Base-by-base conservation (phyloP, 2,797 vertebrate genomes). In the Myotis vivesi region DNA sequence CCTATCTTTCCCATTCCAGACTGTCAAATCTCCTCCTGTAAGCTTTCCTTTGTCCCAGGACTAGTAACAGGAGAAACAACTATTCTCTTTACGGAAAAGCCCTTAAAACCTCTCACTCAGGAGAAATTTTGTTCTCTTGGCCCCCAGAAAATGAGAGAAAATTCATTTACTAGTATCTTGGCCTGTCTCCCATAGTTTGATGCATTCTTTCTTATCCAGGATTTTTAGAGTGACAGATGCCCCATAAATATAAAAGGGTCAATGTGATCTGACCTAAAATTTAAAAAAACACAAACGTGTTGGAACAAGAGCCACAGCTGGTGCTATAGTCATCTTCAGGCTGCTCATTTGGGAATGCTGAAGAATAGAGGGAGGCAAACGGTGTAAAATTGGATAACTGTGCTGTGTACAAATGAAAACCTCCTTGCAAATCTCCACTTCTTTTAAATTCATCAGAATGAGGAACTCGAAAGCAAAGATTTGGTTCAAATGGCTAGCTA, bases 221-320 rank as follows among this genome's bases (percentile, higher is more conserved):
- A 83, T 84, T 96, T 93, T 92, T 9, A 30, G 55, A 95, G 82
- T 13, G 23, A 86, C 95, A 97, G 89, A 94, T 62, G 59, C 12
- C 30, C 90, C 93, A 89, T 71, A 69, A 64, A 93, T 89, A 64
- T 75, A 91, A 96, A 89, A 66, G 94, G 80, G 84, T 94, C 62
- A 73, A 57, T 41, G 85, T 95, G 87, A 83, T 94, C 96, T 79
- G 92, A 91, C 41, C 57, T 79, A 57, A 90, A 95, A 79, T 94
- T 94, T 84, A 28, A 94, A 92, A 82, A 38, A 49, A 57, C 28
- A 17, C 92, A 89, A 89, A 73, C 33, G 28, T 81, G 41, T 81
- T 86, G 69, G 72, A 88, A 88, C 68, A 79, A 94, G 41, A 75
- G 49, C 80, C 71, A 89, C 64, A 53, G 51, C 30, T 66, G 72